These are phyloP conservation scores for Dicentrarchus labrax DNA, from an alignment of 2,113 vertebrate genomes.

Conservation along the genomic window DNA sequence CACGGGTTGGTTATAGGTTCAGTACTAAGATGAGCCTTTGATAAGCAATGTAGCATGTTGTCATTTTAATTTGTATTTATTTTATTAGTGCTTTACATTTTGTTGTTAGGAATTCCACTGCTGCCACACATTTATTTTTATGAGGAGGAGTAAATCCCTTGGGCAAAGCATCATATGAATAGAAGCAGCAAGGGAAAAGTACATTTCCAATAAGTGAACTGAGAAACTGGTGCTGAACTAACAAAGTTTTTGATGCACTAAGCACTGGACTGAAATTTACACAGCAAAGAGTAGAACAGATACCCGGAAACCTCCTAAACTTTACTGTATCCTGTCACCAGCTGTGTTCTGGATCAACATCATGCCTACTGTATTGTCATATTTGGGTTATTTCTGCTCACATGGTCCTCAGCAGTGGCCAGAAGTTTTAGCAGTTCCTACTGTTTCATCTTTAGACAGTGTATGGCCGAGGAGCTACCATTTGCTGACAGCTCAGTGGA, in stretches of 20 bases:
- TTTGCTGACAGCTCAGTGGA: slow-evolving; percentile 83
- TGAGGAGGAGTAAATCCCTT: no score
- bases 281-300: background rate
- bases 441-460: slow-evolving; percentile 62
- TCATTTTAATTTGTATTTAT: no score
- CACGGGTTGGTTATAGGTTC: background rate
- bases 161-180: no score
- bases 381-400: background rate
- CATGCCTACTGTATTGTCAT: background rate
- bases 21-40: background rate
- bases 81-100: background rate
- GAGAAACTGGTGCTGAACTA: no score
- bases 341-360: background rate
- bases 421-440: slow-evolving; percentile 3
- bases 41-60: no score
- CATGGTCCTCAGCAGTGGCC: background rate
- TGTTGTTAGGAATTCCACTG: background rate
- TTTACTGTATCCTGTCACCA: background rate
- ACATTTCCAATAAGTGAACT: no score
- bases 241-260: no score
- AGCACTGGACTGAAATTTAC: background rate
- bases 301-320: background rate
- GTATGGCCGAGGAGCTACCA: slow-evolving; percentile 85
- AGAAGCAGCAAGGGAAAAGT: no score
- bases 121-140: background rate